Evolutionary conservation across 2,113 vertebrate genomes (phyloP).

Genomic region (Eclectus roratus): DNA sequence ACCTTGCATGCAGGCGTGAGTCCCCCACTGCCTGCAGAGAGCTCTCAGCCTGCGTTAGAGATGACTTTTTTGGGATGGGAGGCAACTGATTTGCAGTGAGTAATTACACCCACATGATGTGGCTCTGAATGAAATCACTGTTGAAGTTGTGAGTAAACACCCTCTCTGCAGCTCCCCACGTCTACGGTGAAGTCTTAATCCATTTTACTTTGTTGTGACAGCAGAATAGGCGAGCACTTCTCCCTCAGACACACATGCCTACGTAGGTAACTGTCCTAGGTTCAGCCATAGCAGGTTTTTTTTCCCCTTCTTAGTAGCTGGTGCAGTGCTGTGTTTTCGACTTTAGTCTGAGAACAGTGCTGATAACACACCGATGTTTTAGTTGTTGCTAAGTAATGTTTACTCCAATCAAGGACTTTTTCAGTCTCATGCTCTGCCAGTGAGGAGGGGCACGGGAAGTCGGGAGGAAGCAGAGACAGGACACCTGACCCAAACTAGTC

Average conservation of each 20-base stretch:
- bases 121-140: background rate
- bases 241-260: background rate
- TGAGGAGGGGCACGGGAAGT: background rate
- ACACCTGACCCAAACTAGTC: background rate
- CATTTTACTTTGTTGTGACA: background rate
- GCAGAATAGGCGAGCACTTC: background rate
- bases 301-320: background rate
- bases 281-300: background rate
- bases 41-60: background rate
- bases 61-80: background rate
- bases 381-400: background rate
- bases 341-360: background rate
- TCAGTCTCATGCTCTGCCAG: background rate
- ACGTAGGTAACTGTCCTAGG: background rate
- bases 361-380: background rate
- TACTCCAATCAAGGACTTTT: background rate
- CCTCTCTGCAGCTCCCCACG: rapidly evolving
- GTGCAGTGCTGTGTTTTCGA: background rate
- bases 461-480: background rate
- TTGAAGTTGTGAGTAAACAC: background rate
- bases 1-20: rapidly evolving
- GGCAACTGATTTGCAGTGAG: background rate
- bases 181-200: background rate
- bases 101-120: background rate
- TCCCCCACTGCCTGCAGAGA: background rate